phyloP scores from a whole-genome alignment of 2,113 vertebrate genomes.

The Lasiurus borealis region DNA sequence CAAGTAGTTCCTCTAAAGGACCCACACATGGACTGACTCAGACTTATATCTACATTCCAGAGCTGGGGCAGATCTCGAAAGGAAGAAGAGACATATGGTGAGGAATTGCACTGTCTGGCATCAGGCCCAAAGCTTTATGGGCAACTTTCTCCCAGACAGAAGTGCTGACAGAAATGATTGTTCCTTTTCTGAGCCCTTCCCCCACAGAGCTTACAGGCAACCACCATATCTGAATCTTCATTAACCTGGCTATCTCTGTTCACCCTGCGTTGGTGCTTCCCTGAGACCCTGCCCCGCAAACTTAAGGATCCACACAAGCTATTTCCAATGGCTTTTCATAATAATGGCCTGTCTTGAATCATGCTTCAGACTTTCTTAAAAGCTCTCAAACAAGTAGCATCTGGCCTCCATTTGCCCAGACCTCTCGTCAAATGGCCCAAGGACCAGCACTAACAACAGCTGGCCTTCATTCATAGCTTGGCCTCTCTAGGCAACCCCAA shows the following conservation, averaged over 20 bases:
- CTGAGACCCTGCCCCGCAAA: not conserved
- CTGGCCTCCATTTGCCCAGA: not conserved
- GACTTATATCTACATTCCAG: not conserved
- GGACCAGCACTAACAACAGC: not conserved
- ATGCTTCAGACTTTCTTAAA: not conserved
- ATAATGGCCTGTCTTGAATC: not conserved
- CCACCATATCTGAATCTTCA: not conserved
- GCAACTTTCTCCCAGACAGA: not conserved
- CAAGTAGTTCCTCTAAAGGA: not conserved
- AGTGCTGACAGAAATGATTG: not conserved
- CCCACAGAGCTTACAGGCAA: not conserved
- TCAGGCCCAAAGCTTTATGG: not conserved
- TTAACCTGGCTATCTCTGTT: not conserved
- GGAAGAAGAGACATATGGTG: not conserved
- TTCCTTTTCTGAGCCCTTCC: not conserved
- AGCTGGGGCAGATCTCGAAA: not conserved
- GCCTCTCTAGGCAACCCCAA: not conserved
- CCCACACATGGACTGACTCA: not conserved
- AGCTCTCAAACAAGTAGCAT: not conserved
- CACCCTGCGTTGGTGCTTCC: not conserved
- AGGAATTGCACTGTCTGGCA: not conserved
- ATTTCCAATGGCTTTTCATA: not conserved
- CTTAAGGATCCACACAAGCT: not conserved
- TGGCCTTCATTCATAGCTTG: not conserved
- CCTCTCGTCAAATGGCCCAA: not conserved